Percentiles rank a stretch among this genome's conserved stretches.
Evolutionary conservation across 2,113 vertebrate species (phyloP).

Genomic region (Neofelis nebulosa): DNA sequence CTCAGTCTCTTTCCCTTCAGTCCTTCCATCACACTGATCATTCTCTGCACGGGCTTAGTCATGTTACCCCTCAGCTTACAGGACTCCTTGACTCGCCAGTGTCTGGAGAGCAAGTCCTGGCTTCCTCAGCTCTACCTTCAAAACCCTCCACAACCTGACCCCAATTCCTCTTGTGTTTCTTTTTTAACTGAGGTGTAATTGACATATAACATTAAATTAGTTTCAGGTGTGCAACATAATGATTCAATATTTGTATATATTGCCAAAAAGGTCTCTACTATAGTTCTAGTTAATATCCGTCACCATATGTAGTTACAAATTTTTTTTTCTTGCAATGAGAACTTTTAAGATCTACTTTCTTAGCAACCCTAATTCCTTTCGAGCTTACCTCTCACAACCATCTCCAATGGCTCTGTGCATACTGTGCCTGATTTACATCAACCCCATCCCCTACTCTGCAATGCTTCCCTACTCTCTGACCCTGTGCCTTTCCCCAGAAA

Average conservation of each 20-base stretch:
- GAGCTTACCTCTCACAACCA: background rate
- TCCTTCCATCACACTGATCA: background rate
- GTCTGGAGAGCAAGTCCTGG: background rate
- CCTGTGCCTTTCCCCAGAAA: background rate
- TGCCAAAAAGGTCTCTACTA: background rate
- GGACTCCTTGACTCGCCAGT: background rate
- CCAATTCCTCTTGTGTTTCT: background rate
- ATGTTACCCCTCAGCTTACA: background rate
- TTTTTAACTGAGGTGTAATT: background rate
- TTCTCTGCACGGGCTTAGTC: background rate
- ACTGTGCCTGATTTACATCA: too few relatives aligned
- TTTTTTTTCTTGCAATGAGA: background rate
- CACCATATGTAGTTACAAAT: background rate
- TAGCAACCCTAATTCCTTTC: background rate
- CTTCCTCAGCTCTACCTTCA: background rate
- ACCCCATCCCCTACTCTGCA: background rate
- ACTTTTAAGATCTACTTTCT: background rate
- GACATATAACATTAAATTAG: background rate
- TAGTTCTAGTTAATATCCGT: background rate
- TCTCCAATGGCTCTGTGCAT: fast-evolving
- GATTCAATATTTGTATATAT: background rate
- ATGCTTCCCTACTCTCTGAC: background rate
- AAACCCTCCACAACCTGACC: background rate
- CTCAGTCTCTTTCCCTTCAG: background rate
- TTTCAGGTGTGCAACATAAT: background rate